These are phyloP conservation scores for Myocastor coypus DNA, from an alignment of 2,113 vertebrate genomes.

Conservation along the genomic window DNA sequence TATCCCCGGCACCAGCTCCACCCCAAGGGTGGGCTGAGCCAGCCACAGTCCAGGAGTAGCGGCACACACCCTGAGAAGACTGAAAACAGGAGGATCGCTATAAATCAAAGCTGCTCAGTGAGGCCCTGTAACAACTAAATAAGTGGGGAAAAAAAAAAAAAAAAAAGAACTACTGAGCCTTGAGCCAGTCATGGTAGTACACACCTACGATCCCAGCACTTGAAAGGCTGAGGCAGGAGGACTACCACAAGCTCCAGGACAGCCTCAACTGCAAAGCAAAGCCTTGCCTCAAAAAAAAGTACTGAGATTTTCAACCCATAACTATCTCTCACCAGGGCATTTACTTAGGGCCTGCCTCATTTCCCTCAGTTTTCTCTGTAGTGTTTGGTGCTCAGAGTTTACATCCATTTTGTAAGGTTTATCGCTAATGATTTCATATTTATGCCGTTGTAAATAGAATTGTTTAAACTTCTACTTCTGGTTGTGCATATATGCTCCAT, in stretches of 20 bases:
- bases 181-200: neutral
- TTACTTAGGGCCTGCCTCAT: neutral
- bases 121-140: too few species aligned
- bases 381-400: neutral
- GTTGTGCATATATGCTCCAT: neutral
- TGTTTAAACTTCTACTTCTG: constrained; percentile 15
- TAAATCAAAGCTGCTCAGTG: too few species aligned
- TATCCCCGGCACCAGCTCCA: too few species aligned
- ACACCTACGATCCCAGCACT: neutral
- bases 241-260: neutral
- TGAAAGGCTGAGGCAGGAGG: neutral
- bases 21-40: too few species aligned
- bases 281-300: neutral
- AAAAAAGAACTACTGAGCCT: neutral
- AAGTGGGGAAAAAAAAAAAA: neutral
- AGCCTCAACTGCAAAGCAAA: neutral
- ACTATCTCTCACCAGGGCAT: neutral
- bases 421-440: neutral
- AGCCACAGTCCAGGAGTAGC: too few species aligned
- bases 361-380: neutral
- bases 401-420: neutral
- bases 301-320: neutral
- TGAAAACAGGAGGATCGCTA: too few species aligned
- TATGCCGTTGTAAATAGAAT: neutral
- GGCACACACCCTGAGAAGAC: too few species aligned